These are phyloP conservation scores for Coleophora flavipennella DNA, from an alignment of 2,888 invertebrate genomes.

Conservation along the genomic window DNA sequence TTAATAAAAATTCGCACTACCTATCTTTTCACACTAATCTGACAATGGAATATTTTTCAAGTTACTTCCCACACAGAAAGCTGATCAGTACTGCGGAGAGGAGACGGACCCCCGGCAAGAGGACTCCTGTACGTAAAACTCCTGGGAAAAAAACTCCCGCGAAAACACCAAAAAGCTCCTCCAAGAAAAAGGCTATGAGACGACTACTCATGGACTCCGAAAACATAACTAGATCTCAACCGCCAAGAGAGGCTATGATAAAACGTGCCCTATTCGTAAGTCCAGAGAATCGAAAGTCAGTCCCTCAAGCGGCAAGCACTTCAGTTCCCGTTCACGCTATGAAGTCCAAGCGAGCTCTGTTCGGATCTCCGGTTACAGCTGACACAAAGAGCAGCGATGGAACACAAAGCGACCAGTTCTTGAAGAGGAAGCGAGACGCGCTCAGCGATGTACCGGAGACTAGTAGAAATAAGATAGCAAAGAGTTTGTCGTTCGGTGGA, in stretches of 20 bases:
- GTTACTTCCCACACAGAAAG: slow-evolving; percentile 68
- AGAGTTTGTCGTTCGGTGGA: slow-evolving; percentile 74
- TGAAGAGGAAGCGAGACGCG: slow-evolving; percentile 64
- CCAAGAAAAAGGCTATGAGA: slow-evolving; percentile 72
- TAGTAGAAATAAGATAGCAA: slow-evolving; percentile 61
- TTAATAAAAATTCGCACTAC: not conserved
- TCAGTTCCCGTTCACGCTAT: slow-evolving; percentile 61
- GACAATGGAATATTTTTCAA: slow-evolving; percentile 29
- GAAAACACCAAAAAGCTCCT: slow-evolving; percentile 72
- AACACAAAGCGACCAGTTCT: slow-evolving; percentile 37
- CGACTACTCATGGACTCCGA: slow-evolving; percentile 57
- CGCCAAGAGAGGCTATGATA: slow-evolving; percentile 68
- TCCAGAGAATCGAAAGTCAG: slow-evolving; percentile 66
- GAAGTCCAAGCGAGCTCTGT: slow-evolving; percentile 77
- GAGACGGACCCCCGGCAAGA: slow-evolving; percentile 64
- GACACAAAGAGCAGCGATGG: slow-evolving; percentile 50
- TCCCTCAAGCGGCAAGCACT: slow-evolving; percentile 38
- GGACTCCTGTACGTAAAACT: slow-evolving; percentile 50
- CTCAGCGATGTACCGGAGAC: slow-evolving; percentile 43
- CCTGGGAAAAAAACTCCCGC: slow-evolving; percentile 72
- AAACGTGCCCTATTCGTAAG: slow-evolving; percentile 84
- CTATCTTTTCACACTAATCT: slow-evolving; percentile 20
- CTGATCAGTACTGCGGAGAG: slow-evolving; percentile 51
- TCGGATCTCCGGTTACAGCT: slow-evolving; percentile 70
- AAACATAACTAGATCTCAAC: slow-evolving; percentile 39